These are phyloP conservation scores for Eutolmus rufibarbis DNA, from an alignment of 2,888 invertebrate species.

Conservation along the genomic window DNA sequence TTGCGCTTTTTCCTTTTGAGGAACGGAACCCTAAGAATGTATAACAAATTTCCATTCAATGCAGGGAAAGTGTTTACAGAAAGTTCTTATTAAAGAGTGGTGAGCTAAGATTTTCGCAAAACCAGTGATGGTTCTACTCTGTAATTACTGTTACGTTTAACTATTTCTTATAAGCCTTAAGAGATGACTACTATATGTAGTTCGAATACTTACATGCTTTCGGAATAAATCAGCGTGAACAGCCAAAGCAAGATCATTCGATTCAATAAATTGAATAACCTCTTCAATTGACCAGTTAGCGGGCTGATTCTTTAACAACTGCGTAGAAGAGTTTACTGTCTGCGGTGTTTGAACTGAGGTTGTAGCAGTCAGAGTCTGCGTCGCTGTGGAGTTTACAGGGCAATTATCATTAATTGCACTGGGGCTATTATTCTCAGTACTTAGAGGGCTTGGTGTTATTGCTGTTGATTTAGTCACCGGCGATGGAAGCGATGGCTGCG, in stretches of 20 bases:
- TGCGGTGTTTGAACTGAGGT: constrained; percentile 53
- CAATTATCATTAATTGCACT: background rate
- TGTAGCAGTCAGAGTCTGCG: constrained; percentile 46
- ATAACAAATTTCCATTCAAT: no score
- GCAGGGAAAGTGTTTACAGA: no score
- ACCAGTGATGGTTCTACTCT: background rate
- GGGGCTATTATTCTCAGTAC: constrained; percentile 3
- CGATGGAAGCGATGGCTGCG: constrained; percentile 32
- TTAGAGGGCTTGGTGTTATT: background rate
- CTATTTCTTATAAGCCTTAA: background rate
- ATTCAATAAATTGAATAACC: constrained; percentile 89
- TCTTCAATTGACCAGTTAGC: constrained; percentile 94
- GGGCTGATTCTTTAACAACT: constrained; percentile 68
- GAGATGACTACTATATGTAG: background rate
- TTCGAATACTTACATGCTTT: constrained; percentile 78
- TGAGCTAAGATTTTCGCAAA: no score
- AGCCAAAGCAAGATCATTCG: constrained; percentile 82
- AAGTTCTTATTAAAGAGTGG: no score
- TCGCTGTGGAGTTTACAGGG: constrained; percentile 19
- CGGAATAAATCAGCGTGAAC: constrained; percentile 90
- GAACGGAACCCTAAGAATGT: no score
- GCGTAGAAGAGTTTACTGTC: constrained; percentile 50
- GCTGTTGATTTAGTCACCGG: background rate
- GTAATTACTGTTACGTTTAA: background rate
- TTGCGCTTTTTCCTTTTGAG: no score